Conservation (phyloP, 2,888 invertebrate genomes). For the Heteromurus nitidus region DNA sequence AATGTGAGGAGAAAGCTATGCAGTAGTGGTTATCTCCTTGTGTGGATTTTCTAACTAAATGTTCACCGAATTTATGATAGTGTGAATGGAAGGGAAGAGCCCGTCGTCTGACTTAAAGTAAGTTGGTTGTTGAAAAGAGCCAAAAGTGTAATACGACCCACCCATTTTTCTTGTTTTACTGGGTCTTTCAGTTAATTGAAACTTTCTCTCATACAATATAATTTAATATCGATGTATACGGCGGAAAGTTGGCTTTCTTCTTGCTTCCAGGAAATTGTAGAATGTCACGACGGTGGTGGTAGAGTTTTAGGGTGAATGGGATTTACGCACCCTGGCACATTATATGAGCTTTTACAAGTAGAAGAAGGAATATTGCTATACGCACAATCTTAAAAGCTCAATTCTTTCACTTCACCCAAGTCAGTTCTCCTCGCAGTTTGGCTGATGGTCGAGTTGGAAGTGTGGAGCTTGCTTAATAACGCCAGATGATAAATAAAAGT, state of each 20-base stretch:
- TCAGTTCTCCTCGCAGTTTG: constrained; percentile 26
- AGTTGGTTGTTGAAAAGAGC: constrained; percentile 20
- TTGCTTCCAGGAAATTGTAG: constrained; percentile 16
- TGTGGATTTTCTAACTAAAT: no score
- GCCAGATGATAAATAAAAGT: constrained; percentile 59
- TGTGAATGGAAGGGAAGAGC: no score
- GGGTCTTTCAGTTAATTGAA: constrained; percentile 68
- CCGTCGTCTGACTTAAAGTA: background rate
- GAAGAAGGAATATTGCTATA: background rate
- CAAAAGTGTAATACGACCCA: constrained; percentile 26
- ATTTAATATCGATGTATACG: constrained; percentile 63
- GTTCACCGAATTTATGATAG: no score
- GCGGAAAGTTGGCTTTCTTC: constrained; percentile 25
- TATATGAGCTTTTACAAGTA: background rate
- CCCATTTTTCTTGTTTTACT: constrained; percentile 66
- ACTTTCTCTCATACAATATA: constrained; percentile 62
- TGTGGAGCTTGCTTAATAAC: constrained; percentile 42
- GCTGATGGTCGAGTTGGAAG: constrained; percentile 19
- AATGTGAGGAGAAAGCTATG: no score
- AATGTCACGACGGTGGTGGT: constrained; percentile 23
- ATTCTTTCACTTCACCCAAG: constrained; percentile 16
- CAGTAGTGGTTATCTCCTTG: no score
- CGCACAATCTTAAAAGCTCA: background rate
- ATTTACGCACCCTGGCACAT: constrained; percentile 40
- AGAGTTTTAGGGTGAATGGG: constrained; percentile 28